Conservation (phyloP, 2,797 vertebrate species). For the Argya squamiceps region DNA sequence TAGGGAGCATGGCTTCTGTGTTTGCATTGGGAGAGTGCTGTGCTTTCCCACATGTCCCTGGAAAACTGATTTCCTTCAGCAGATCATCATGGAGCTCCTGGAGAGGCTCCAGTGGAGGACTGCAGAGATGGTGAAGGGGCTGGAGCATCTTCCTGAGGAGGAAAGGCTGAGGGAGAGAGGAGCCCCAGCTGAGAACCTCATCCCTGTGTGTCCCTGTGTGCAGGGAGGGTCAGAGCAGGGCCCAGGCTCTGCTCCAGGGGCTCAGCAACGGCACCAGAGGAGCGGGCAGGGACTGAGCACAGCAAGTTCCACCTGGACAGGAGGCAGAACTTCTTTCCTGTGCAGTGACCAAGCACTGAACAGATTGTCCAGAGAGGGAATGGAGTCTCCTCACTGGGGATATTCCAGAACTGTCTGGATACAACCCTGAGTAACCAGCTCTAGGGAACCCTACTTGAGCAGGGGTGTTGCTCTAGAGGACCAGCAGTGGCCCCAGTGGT, state of each 20-base stretch:
- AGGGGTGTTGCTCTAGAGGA: background rate
- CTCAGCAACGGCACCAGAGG: background rate
- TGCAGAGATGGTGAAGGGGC: accelerated
- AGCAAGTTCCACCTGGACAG: accelerated
- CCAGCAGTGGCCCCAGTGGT: background rate
- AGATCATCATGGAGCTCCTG: background rate
- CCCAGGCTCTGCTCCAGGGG: background rate
- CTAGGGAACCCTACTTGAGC: background rate
- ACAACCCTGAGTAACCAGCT: background rate
- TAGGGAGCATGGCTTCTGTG: background rate
- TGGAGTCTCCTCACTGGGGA: background rate
- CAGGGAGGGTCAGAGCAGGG: background rate
- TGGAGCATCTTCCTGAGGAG: accelerated
- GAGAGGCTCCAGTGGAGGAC: background rate
- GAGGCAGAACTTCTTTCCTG: background rate
- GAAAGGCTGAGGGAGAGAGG: background rate
- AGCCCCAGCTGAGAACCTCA: background rate
- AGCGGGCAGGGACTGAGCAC: accelerated
- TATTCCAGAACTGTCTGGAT: accelerated
- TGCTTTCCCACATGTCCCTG: background rate
- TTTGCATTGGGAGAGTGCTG: background rate
- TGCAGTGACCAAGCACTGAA: accelerated
- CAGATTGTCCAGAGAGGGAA: accelerated
- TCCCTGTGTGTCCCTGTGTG: background rate
- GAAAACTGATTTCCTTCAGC: background rate